Evolutionary conservation across 2,113 vertebrate genomes (phyloP).

Genomic region (Heptranchias perlo): DNA sequence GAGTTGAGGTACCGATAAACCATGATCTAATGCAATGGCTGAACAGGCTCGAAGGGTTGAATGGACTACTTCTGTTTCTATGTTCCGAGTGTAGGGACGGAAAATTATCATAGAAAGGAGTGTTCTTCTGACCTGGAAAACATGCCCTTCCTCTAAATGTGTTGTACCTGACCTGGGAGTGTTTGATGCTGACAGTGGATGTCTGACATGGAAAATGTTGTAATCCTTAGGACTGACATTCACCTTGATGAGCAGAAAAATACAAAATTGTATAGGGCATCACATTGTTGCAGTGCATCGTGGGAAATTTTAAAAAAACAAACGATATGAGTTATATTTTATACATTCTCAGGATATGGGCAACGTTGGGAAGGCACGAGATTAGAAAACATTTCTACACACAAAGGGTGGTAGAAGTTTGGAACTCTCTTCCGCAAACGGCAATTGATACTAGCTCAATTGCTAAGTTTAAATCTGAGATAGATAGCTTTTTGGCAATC

Average conservation of each 20-base stretch:
- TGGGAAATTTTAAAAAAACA: too few species aligned
- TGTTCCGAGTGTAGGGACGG: neutral
- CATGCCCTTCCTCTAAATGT: neutral
- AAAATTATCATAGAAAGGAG: neutral
- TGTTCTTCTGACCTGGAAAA: neutral
- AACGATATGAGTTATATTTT: neutral
- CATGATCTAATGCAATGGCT: neutral
- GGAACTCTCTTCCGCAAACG: too few species aligned
- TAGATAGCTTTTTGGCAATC: too few species aligned
- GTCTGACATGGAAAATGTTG: neutral
- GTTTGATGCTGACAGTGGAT: neutral
- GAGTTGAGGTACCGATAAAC: neutral
- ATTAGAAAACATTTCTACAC: too few species aligned
- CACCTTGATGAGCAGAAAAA: neutral
- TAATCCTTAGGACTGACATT: neutral
- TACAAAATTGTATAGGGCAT: neutral
- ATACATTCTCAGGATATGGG: too few species aligned
- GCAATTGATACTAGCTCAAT: too few species aligned
- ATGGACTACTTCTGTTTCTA: neutral
- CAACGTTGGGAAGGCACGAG: too few species aligned
- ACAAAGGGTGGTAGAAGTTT: too few species aligned
- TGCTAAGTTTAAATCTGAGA: too few species aligned
- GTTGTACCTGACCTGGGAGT: neutral
- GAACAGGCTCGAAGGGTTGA: neutral
- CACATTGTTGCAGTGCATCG: neutral